These are phyloP conservation scores for Neoseiulus cucumeris DNA, from an alignment of 1,140 invertebrate species.

Conservation along the genomic window DNA sequence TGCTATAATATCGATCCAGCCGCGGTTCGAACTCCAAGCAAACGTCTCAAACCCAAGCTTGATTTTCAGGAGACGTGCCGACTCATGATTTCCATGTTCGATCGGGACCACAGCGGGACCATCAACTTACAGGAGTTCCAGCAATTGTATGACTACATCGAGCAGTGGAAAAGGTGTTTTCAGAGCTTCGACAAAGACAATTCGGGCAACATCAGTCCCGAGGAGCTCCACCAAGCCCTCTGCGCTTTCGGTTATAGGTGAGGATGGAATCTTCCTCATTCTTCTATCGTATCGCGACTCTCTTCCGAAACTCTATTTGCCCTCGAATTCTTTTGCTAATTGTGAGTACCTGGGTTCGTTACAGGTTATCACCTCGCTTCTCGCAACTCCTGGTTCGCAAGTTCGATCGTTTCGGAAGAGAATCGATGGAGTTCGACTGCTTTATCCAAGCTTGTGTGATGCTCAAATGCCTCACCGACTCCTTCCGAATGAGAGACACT, in stretches of 20 bases:
- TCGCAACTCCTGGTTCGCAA: constrained; percentile 24
- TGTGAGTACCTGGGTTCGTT: background rate
- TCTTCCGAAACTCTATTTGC: background rate
- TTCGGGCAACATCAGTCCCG: constrained; percentile 29
- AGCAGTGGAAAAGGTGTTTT: constrained; percentile 46
- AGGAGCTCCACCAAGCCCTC: constrained; percentile 27
- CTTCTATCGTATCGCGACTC: constrained; percentile 12
- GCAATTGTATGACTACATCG: constrained; percentile 66
- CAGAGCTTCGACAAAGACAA: constrained; percentile 29
- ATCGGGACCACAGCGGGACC: constrained; percentile 57
- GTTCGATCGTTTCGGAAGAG: constrained; percentile 24
- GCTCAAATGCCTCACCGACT: constrained; percentile 15
- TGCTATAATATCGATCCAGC: too few species aligned
- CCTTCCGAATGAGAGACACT: constrained; percentile 14
- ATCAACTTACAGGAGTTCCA: constrained; percentile 69
- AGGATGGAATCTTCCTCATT: constrained; percentile 17
- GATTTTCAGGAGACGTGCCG: constrained; percentile 45
- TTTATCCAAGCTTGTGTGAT: constrained; percentile 32
- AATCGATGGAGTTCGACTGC: constrained; percentile 29
- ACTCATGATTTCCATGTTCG: constrained; percentile 85
- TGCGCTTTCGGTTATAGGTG: constrained; percentile 29
- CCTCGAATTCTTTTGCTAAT: background rate
- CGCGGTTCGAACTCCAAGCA: too few species aligned
- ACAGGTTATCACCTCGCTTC: constrained; percentile 27
- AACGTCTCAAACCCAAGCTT: too few species aligned